Evolutionary conservation across 2,113 vertebrate species (phyloP).

Genomic region (Ailurus styani): DNA sequence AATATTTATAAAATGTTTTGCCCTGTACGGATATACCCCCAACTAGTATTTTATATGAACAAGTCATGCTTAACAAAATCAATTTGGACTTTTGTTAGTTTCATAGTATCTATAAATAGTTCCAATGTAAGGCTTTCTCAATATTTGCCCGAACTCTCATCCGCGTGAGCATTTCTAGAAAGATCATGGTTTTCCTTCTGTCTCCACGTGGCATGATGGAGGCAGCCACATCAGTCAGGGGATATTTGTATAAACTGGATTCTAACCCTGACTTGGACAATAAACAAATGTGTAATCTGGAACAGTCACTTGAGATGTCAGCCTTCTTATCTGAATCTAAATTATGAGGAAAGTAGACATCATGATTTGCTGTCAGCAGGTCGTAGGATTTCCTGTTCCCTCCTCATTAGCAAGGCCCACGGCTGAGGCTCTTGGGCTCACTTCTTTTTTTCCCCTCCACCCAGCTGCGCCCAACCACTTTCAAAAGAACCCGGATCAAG

Average conservation of each 20-base stretch:
- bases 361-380: not conserved
- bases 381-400: not conserved
- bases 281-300: not conserved
- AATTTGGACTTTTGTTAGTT: not conserved
- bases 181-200: not conserved
- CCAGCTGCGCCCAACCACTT: not conserved
- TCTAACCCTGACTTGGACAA: not conserved
- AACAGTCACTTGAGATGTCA: not conserved
- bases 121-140: not conserved
- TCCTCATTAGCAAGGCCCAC: not conserved
- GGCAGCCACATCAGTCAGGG: too few relatives aligned
- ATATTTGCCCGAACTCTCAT: not conserved
- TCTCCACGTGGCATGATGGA: not conserved
- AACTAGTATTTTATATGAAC: not conserved
- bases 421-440: not conserved
- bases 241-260: not conserved
- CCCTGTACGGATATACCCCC: not conserved
- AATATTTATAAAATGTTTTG: constrained; percentile 14
- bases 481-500: not conserved
- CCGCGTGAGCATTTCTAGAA: not conserved
- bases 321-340: not conserved
- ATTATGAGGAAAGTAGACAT: not conserved
- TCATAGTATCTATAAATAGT: not conserved
- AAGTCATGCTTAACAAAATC: not conserved
- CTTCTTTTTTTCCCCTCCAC: not conserved